Conservation (phyloP, 2,797 vertebrate species). For the Trachurus trachurus region DNA sequence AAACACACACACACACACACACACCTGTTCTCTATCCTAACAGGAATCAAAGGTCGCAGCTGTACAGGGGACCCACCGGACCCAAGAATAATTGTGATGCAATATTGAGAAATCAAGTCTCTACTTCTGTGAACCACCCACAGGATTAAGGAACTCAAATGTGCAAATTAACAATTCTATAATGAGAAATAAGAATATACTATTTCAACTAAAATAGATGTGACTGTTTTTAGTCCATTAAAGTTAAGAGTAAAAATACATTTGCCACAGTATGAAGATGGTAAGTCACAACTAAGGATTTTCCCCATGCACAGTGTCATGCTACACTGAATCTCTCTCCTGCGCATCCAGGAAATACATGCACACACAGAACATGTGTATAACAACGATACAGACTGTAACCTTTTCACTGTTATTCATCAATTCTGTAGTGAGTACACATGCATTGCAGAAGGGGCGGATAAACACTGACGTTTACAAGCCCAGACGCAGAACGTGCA, state of each 20-base stretch:
- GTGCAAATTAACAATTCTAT: neutral
- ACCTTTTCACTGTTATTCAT: neutral
- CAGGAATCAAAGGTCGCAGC: conserved; percentile 74
- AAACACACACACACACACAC: conserved; percentile 27
- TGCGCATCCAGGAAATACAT: neutral
- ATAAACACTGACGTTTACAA: conserved; percentile 10
- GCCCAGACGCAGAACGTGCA: conserved; percentile 11
- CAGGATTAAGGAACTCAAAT: conserved; percentile 13
- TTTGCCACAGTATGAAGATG: conserved; percentile 2
- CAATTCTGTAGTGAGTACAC: conserved; percentile 4
- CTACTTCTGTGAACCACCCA: conserved; percentile 8
- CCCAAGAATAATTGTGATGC: conserved; percentile 74
- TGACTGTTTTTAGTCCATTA: neutral
- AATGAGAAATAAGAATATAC: neutral
- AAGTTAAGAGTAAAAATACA: conserved; percentile 3
- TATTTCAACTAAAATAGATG: neutral
- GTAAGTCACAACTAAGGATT: neutral
- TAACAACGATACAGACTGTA: neutral
- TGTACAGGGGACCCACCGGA: conserved; percentile 72
- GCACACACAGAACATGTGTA: neutral
- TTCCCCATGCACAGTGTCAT: neutral
- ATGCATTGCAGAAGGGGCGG: conserved; percentile 6
- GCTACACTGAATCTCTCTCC: conserved; percentile 11
- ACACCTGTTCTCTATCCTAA: conserved; percentile 70
- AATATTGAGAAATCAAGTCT: conserved; percentile 73